A percentile compares a stretch with the other conserved stretches of the same genome.
phyloP scores from a whole-genome alignment of 1,140 invertebrate genomes.

The Brevipalpus yothersi region DNA sequence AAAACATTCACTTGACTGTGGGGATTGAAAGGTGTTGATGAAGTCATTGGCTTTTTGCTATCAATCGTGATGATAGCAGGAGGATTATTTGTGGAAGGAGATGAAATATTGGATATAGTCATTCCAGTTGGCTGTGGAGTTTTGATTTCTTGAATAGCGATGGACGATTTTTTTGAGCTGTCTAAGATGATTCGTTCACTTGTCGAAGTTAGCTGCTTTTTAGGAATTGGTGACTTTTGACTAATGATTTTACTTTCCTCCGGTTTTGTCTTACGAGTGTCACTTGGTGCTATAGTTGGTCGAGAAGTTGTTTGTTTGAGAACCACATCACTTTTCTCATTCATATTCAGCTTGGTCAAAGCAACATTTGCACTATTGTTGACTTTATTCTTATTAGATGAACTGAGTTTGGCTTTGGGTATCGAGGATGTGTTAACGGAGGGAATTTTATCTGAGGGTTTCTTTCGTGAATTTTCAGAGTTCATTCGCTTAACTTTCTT shows the following conservation, averaged over 20 bases:
- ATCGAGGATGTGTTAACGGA: not conserved
- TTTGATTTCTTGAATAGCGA: not conserved
- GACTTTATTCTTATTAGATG: not conserved
- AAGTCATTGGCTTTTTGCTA: not conserved
- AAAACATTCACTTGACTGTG: not conserved
- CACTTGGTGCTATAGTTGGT: not conserved
- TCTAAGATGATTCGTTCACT: not conserved
- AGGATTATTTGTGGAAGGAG: not conserved
- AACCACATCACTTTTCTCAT: not conserved
- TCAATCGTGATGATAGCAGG: not conserved
- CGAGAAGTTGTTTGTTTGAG: not conserved
- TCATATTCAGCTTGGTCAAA: not conserved
- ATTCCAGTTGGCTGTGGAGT: not conserved
- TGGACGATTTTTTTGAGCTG: not conserved
- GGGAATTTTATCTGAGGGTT: not conserved
- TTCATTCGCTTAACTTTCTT: not conserved
- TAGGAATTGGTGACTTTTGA: not conserved
- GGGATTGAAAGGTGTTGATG: not conserved
- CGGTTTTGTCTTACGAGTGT: not conserved
- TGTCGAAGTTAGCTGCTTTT: not conserved
- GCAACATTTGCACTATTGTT: not conserved
- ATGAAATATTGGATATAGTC: not conserved
- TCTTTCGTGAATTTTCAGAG: not conserved
- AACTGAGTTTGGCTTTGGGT: not conserved
- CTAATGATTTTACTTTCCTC: not conserved